Evolutionary conservation across 2,888 invertebrate species (phyloP).

Genomic region (Torymus auratus): DNA sequence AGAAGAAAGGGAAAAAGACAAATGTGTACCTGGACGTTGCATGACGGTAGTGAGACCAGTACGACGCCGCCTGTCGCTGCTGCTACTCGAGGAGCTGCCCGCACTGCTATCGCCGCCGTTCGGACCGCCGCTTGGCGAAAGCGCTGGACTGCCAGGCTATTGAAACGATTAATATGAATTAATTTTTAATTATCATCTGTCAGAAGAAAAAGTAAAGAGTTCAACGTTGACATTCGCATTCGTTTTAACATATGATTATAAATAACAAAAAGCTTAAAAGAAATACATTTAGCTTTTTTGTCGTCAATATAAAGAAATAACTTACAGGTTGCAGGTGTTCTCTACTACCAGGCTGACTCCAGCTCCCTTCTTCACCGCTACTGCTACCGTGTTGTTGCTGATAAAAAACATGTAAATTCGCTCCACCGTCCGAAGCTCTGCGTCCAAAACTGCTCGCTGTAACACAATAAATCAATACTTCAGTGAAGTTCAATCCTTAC

Average conservation of each 20-base stretch:
- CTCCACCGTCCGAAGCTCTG: constrained; percentile 96
- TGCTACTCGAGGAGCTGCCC: constrained; percentile 78
- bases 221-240: no score
- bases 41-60: constrained; percentile 91
- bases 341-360: constrained; percentile 80
- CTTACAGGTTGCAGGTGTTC: constrained; percentile 79
- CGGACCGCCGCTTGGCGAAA: constrained; percentile 73
- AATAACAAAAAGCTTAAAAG: constrained; percentile 5
- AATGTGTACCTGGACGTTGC: constrained; percentile 86
- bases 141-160: constrained; percentile 75
- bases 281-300: background rate
- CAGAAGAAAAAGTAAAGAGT: no score
- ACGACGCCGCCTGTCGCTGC: constrained; percentile 82
- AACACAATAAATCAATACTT: constrained; percentile 53
- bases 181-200: background rate
- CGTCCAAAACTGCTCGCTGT: constrained; percentile 89
- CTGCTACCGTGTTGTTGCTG: constrained; percentile 73
- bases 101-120: constrained; percentile 73
- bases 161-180: constrained; percentile 36
- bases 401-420: constrained; percentile 89
- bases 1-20: background rate
- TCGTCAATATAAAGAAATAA: constrained; percentile 28
- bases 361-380: constrained; percentile 76
- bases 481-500: background rate
- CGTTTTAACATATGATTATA: background rate